Evolutionary conservation across 2,113 vertebrate genomes (phyloP), one percentile per base, ranked within the genome.

Genomic region (Upupa epops): DNA sequence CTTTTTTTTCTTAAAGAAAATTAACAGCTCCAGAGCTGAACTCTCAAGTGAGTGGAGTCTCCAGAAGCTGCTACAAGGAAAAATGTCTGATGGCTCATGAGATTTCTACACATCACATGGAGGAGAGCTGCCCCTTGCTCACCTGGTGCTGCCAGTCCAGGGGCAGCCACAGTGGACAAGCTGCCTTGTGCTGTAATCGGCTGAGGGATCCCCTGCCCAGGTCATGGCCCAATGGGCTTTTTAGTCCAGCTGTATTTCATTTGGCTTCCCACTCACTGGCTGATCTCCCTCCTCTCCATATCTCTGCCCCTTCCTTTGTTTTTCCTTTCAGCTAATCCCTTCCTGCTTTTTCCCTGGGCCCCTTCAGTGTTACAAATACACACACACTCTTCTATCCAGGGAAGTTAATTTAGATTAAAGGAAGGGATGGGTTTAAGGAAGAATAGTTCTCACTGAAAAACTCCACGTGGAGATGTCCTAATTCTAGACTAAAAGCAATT

Each of bases 271-370:
- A 88, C 78, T 76, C 3, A 0, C 36, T 42, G 32, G 71, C 36
- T 1, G 0, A 59, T 89, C 82, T 83, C 72, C 42, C 42, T 93
- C 32, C 48, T 16, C 32, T 91, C 55, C 3, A 0, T 76, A 85
- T 94, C 82, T 85, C 60, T 92, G 85, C 60, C 64, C 29, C 26
- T 77, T 95, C 75, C 79, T 94, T 96, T 96, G 85, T 94, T 92
- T 94, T 95, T 80, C 65, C 85, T 89, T 94, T 89, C 88, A 83
- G 17, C 56, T 95, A 96, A 94, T 91, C 89, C 85, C 85, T 95
- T 94, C 94, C 91, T 94, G 89, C 91, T 83, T 96, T n/a, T 92
- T 93, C 60, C 63, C 71, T 19, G 6, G 52, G 83, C 82, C 79
- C 46, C 56, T 76, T 94, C 82, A 89, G 75, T 82, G 58, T 75